Percentiles rank a stretch among this genome's conserved stretches.
Evolutionary conservation across 2,797 vertebrate genomes (phyloP).

Genomic region (Muscicapa striata): DNA sequence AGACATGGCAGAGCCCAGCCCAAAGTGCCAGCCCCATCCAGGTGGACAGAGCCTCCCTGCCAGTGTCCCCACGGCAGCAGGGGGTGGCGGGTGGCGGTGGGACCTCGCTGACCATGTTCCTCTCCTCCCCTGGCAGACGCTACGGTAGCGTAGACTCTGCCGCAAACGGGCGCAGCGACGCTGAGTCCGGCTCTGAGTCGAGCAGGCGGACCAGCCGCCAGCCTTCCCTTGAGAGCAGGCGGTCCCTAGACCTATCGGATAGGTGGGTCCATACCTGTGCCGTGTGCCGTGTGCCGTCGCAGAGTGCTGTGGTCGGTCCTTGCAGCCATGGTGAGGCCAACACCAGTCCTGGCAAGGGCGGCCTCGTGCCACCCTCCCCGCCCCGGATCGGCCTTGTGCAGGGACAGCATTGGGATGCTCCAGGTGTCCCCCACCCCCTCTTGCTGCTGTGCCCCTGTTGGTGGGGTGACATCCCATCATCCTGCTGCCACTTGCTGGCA

Average conservation of each 20-base stretch:
- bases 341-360: conserved; percentile 45
- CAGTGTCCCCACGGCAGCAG: background rate
- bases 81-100: background rate
- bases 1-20: background rate
- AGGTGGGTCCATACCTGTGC: conserved; percentile 82
- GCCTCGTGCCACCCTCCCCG: background rate
- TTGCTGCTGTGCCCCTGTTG: background rate
- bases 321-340: conserved; percentile 63
- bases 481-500: accelerated
- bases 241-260: conserved; percentile 86
- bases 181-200: conserved; percentile 93
- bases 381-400: background rate
- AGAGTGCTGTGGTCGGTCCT: conserved; percentile 62
- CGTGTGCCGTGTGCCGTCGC: conserved; percentile 60
- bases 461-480: background rate
- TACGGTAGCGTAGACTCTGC: conserved; percentile 95
- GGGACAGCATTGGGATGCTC: background rate
- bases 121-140: conserved; percentile 87
- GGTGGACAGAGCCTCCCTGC: background rate
- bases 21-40: background rate
- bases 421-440: background rate
- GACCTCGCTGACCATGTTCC: conserved; percentile 67
- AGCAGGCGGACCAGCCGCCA: conserved; percentile 91
- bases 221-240: conserved; percentile 94
- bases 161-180: conserved; percentile 91